Base-by-base conservation (phyloP, 2,888 invertebrate genomes). In the Dasypogon diadema region DNA sequence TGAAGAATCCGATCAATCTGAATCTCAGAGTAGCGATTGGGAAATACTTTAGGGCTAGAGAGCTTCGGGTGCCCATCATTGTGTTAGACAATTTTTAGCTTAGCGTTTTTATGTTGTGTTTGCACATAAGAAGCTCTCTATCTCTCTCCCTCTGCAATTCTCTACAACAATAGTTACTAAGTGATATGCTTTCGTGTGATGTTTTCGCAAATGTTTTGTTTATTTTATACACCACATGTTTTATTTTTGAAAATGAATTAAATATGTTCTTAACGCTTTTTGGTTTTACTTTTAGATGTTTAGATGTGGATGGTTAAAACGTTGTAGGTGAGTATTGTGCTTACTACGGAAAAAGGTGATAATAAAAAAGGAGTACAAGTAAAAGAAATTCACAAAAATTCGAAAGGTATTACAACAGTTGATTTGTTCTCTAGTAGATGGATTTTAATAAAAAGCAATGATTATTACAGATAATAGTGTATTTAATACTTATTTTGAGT, bases 21-120 rank as follows among this genome's bases (percentile, higher is more conserved):
- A 78, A 74, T 82, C 84, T 2, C 82, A 81, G 54, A 83, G 81
- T 18, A 83, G 82, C 78, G 86, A 86, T 79, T 86, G 86, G 86
- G 86, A 86, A 78, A 83, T 86, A 5, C 34, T 70, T 30, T 51
- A 70, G n/a, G 56, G 12, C 14, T 10, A 18, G 22, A 4, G 12
- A 18, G 16, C 8, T 10, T 54, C 22, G 21, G 10, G 18, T 21
- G 18, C 21, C 22, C 21, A 18, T 51, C 26, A 1, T 22, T 26
- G 8, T n/a, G n/a, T 56, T 26, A 21, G 12, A 12, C 30, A n/a
- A 8, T 56, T 56, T 26, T 26, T 56, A 26, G 30, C 18, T 56
- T 14, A 2, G 24, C 14, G 1, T 14, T 5, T 56, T 56, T n/a
- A 5, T 10, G 14, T 56, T 56, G 14, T 26, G 6, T 8, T 2